These are phyloP conservation scores for Scaptomyza cyrtandrae DNA, from an alignment of 2,888 invertebrate genomes.

Conservation along the genomic window DNA sequence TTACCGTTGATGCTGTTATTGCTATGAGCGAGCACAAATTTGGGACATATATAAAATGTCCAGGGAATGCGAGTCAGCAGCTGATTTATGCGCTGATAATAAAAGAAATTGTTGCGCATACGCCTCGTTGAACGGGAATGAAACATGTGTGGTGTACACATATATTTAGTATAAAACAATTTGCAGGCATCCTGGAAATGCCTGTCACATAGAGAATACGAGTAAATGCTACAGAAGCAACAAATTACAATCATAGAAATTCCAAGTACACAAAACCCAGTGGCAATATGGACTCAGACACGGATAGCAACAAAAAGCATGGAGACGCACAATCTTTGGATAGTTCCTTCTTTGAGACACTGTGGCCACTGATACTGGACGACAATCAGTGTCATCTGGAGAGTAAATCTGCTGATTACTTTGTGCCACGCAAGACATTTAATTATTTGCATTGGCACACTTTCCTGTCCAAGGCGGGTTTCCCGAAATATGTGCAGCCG, in stretches of 20 bases:
- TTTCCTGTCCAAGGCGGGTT: conserved; percentile 63
- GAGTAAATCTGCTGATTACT: conserved; percentile 49
- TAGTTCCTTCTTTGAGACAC: conserved; percentile 65
- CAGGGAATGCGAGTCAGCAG: conserved; percentile 40
- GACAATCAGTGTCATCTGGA: conserved; percentile 65
- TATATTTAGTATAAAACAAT: conserved; percentile 9
- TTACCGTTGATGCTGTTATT: conserved; percentile 43
- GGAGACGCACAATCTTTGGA: conserved; percentile 37
- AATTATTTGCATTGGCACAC: conserved; percentile 65
- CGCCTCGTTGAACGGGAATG: conserved; percentile 35
- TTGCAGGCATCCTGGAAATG: conserved; percentile 8
- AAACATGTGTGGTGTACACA: conserved; percentile 12
- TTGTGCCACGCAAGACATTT: conserved; percentile 64
- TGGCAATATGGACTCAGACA: conserved; percentile 6
- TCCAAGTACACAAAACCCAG: conserved; percentile 47
- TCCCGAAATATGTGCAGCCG: conserved; percentile 55
- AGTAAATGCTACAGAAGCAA: conserved; percentile 21
- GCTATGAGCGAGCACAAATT: conserved; percentile 73
- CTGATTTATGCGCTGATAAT: conserved; percentile 74
- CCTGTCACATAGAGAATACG: conserved; percentile 30
- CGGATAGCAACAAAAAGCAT: background rate
- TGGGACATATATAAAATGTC: conserved; percentile 58
- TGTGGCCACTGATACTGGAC: conserved; percentile 79
- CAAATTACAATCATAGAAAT: conserved; percentile 59
- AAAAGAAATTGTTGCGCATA: conserved; percentile 67